These are phyloP conservation scores for Dasypolia templi DNA, from an alignment of 2,888 invertebrate species.

Conservation along the genomic window DNA sequence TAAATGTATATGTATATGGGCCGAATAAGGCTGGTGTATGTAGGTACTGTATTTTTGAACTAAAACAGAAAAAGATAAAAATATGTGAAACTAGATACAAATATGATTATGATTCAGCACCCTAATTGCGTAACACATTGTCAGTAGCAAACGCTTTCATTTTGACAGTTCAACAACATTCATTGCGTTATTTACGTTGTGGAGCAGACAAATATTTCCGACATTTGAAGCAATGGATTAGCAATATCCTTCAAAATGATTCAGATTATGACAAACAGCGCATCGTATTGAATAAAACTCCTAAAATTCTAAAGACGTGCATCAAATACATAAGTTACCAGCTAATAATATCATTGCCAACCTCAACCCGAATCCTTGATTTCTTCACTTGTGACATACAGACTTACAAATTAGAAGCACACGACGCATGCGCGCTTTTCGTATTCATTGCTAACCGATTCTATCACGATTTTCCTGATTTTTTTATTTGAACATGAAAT, in stretches of 20 bases:
- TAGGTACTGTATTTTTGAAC: background rate
- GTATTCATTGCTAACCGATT: constrained; percentile 63
- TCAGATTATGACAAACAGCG: too few species aligned
- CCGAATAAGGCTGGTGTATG: background rate
- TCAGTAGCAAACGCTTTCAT: too few species aligned
- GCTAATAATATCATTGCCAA: constrained; percentile 51
- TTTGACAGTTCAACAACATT: too few species aligned
- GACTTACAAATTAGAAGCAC: constrained; percentile 69
- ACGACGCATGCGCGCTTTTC: constrained; percentile 63
- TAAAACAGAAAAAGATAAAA: background rate
- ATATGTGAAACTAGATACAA: background rate
- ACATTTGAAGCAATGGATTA: too few species aligned
- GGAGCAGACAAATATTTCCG: too few species aligned
- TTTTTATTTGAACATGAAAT: constrained; percentile 63
- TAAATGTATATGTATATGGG: background rate
- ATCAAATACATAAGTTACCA: constrained; percentile 36
- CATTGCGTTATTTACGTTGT: too few species aligned
- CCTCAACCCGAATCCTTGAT: constrained; percentile 69
- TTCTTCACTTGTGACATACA: constrained; percentile 66
- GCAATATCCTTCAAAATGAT: too few species aligned
- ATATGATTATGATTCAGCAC: too few species aligned
- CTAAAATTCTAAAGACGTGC: background rate
- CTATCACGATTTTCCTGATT: constrained; percentile 73
- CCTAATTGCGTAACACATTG: too few species aligned
- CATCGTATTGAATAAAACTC: background rate